A percentile compares a stretch with the other conserved stretches of the same genome.
These are phyloP conservation scores for Molossus molossus DNA, from an alignment of 2,797 vertebrate genomes.

Conservation along the genomic window DNA sequence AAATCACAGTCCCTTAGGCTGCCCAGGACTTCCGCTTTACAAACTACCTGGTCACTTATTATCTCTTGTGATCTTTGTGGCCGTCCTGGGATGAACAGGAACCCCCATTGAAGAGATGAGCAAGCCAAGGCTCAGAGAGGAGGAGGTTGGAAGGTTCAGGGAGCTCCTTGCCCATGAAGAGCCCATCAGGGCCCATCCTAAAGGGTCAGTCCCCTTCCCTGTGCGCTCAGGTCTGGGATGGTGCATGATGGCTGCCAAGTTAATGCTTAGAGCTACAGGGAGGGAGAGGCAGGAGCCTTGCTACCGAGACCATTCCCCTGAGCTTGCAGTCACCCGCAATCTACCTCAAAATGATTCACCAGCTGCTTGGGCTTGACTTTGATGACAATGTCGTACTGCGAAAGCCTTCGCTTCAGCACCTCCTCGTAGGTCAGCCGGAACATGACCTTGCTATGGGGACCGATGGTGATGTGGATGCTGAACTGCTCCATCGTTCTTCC, in stretches of 20 bases:
- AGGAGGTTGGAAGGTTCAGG: not conserved
- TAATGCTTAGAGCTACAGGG: rapidly evolving
- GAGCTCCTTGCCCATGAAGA: not conserved
- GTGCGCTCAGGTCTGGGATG: not conserved
- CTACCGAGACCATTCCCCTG: not conserved
- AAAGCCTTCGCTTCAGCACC: conserved; percentile 93
- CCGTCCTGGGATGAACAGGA: not conserved
- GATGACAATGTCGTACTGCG: conserved; percentile 94
- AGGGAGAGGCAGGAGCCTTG: not conserved
- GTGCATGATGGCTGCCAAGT: not conserved
- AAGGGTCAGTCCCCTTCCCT: not conserved
- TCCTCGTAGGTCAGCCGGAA: conserved; percentile 96
- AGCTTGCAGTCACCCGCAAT: not conserved
- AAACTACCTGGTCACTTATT: not conserved
- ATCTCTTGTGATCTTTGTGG: not conserved
- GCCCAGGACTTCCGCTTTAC: not conserved
- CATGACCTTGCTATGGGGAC: conserved; percentile 92
- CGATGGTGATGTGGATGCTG: conserved; percentile 94
- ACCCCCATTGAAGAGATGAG: not conserved
- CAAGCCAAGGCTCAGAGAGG: not conserved
- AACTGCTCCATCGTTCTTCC: conserved; percentile 97
- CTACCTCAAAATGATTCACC: conserved; percentile 95
- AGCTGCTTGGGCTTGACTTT: conserved; percentile 94
- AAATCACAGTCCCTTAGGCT: not conserved
- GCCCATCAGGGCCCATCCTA: not conserved